Evolutionary conservation across 2,888 invertebrate genomes (phyloP).

Genomic region (Drosophila pullipes): DNA sequence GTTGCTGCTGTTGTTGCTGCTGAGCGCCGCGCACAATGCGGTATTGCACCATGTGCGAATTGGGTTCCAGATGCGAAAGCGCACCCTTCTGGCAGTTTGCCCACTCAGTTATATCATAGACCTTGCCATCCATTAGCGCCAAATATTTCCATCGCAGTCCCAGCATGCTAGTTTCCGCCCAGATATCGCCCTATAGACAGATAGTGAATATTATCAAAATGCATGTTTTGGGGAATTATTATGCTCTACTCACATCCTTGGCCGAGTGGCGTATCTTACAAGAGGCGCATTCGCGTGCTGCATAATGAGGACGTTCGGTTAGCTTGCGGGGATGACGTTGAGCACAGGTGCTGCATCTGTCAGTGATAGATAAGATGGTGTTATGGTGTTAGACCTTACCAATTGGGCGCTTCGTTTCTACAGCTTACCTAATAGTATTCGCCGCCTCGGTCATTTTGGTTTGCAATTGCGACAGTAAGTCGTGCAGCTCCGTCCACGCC

Average conservation of each 20-base stretch:
- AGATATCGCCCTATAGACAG: conserved; percentile 93
- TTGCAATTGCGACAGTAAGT: conserved; percentile 94
- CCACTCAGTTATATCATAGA: conserved; percentile 99
- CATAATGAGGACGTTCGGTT: conserved; percentile 95
- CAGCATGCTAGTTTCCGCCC: conserved; percentile 96
- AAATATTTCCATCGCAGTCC: conserved; percentile 97
- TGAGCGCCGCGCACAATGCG: conserved; percentile 85
- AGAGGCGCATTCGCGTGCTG: conserved; percentile 95
- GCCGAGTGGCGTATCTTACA: conserved; percentile 96
- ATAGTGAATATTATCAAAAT: neutral
- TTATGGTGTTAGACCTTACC: neutral
- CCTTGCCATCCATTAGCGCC: conserved; percentile 97
- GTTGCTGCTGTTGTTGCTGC: conserved; percentile 83
- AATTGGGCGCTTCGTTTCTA: too few species aligned
- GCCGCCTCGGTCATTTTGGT: conserved; percentile 98
- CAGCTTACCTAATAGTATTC: conserved; percentile 90
- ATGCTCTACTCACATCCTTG: conserved; percentile 88
- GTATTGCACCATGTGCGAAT: conserved; percentile 94
- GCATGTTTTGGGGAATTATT: neutral
- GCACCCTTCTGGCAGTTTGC: conserved; percentile 93
- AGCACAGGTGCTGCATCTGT: conserved; percentile 96
- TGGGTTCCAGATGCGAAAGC: conserved; percentile 91
- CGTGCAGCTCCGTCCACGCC: conserved; percentile 95
- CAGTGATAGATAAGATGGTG: neutral
- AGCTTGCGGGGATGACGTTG: conserved; percentile 94